phyloP scores from a whole-genome alignment of 1,140 invertebrate species.

The Drosophila willistoni region DNA sequence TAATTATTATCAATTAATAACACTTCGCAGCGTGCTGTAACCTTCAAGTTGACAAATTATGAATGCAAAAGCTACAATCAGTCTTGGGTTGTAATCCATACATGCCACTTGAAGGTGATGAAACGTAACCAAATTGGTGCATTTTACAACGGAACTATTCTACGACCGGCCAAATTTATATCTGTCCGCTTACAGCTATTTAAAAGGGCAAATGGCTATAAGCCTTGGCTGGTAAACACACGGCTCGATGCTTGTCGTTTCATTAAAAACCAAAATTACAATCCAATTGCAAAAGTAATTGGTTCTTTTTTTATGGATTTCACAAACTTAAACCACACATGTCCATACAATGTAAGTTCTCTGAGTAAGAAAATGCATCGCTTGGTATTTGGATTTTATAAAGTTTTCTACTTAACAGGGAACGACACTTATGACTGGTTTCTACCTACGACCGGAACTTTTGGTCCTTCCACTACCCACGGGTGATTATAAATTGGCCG shows the following conservation, averaged over 20 bases:
- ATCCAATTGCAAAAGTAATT: conserved; percentile 1
- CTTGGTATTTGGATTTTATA: too few species aligned
- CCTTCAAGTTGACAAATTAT: neutral
- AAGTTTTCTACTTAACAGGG: neutral
- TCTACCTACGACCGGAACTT: neutral
- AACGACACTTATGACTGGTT: neutral
- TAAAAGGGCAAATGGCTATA: conserved; percentile 8
- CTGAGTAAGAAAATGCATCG: too few species aligned
- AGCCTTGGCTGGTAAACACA: neutral
- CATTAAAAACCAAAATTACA: neutral
- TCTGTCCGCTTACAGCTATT: neutral
- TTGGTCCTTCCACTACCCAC: neutral
- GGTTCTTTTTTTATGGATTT: neutral
- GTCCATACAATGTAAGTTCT: conserved; percentile 5
- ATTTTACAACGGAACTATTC: neutral
- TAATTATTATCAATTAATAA: too few species aligned
- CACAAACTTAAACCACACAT: conserved; percentile 9
- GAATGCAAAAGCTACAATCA: neutral
- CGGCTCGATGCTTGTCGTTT: conserved; percentile 2
- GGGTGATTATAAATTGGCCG: neutral
- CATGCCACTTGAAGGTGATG: neutral
- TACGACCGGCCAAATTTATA: neutral
- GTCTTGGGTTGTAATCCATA: neutral
- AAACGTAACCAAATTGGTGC: neutral
- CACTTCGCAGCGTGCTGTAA: neutral